A percentile compares a stretch with the other conserved stretches of the same genome.
Conservation (phyloP, 1,140 invertebrate genomes). For the Cydia fagiglandana region DNA sequence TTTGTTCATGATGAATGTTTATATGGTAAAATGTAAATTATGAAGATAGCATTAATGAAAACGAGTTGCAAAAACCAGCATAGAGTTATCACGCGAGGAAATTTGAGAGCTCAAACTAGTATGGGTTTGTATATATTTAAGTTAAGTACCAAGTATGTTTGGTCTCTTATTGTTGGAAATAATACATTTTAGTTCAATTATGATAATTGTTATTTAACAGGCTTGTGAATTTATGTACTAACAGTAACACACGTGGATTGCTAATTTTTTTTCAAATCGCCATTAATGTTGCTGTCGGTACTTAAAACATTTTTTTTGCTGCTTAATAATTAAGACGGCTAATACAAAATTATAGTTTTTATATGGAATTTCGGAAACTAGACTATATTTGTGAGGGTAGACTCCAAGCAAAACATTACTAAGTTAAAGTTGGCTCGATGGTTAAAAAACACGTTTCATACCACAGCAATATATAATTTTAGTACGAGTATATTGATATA, state of each 20-base stretch:
- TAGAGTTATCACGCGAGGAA: background rate
- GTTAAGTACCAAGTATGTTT: background rate
- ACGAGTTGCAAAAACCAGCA: constrained; percentile 5
- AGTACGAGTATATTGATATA: too few relatives aligned
- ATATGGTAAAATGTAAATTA: background rate
- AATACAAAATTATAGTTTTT: too few relatives aligned
- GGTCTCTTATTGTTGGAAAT: background rate
- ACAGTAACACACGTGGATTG: background rate
- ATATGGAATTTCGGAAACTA: too few relatives aligned
- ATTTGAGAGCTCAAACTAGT: background rate
- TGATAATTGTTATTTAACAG: constrained; percentile 17
- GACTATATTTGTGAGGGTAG: too few relatives aligned
- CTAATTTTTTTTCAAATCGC: background rate
- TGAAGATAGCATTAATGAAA: background rate
- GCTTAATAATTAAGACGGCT: too few relatives aligned
- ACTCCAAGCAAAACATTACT: too few relatives aligned
- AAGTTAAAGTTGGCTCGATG: too few relatives aligned
- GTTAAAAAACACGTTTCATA: too few relatives aligned
- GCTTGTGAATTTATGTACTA: constrained; percentile 30
- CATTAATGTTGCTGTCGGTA: too few relatives aligned
- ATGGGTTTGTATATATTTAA: background rate
- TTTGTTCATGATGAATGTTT: background rate
- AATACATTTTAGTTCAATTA: constrained; percentile 2
- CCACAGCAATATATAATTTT: too few relatives aligned
- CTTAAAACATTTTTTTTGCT: too few relatives aligned